These are phyloP conservation scores for Alouatta caraya DNA, from an alignment of 2,797 vertebrate species.

Conservation along the genomic window DNA sequence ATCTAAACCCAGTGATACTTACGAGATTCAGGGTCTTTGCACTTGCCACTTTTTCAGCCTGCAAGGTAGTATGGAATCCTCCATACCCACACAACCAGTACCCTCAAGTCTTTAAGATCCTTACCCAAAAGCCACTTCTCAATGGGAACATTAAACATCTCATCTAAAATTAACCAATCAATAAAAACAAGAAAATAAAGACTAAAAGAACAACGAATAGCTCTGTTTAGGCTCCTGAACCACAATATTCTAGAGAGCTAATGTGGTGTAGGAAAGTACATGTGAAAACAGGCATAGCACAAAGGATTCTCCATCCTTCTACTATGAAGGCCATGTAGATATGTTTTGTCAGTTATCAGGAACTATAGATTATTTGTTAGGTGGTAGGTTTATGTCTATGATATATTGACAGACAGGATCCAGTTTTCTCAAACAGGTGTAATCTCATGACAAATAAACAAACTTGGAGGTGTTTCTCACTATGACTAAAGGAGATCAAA, in stretches of 20 bases:
- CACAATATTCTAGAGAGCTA: not conserved
- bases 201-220: not conserved
- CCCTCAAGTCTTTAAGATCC: not conserved
- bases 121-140: not conserved
- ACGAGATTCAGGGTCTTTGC: not conserved
- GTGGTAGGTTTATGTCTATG: not conserved
- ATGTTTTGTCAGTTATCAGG: not conserved
- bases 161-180: not conserved
- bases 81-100: fast-evolving
- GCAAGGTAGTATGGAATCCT: not conserved
- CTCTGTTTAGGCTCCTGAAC: not conserved
- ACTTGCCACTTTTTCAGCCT: not conserved
- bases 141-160: not conserved
- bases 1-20: not conserved
- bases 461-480: not conserved
- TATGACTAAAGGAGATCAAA: not conserved
- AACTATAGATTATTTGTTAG: not conserved
- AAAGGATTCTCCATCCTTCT: not conserved
- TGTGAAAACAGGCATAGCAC: not conserved
- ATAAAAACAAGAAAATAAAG: not conserved
- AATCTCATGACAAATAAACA: not conserved
- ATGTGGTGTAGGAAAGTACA: not conserved
- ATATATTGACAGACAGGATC: not conserved
- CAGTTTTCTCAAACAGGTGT: not conserved
- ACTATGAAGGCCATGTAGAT: not conserved